These are phyloP conservation scores for Rhinophrynus dorsalis DNA, from an alignment of 2,797 vertebrate genomes.

Conservation along the genomic window DNA sequence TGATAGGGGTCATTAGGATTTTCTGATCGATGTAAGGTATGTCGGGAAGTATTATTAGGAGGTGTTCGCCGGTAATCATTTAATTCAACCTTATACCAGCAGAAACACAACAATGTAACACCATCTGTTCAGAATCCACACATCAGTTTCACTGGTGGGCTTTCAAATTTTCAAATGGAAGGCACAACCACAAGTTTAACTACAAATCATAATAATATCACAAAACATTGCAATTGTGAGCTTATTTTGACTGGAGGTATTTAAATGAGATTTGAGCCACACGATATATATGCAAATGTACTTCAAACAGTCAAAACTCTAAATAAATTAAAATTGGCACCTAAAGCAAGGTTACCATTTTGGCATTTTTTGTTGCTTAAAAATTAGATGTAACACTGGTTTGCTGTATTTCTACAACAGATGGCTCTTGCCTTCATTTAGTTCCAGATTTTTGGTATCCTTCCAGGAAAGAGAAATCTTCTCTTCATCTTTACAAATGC, in stretches of 20 bases:
- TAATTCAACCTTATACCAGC: not conserved
- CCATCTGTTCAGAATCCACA: slow-evolving; percentile 5
- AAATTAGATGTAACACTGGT: slow-evolving; percentile 52
- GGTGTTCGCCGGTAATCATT: too few relatives aligned
- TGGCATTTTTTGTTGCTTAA: slow-evolving; percentile 53
- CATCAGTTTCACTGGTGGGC: not conserved
- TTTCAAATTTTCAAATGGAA: not conserved
- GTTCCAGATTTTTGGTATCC: slow-evolving; percentile 62
- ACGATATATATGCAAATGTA: slow-evolving; percentile 42
- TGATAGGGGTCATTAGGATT: too few relatives aligned
- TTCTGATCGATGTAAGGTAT: too few relatives aligned
- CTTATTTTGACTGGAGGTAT: slow-evolving; percentile 29
- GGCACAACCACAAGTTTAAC: slow-evolving; percentile 1
- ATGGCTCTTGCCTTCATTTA: slow-evolving; percentile 65
- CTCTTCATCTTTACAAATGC: slow-evolving; percentile 64
- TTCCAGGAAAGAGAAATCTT: slow-evolving; percentile 62
- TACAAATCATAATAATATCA: slow-evolving; percentile 5
- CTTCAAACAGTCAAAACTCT: slow-evolving; percentile 33
- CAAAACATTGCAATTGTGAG: not conserved
- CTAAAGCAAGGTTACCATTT: slow-evolving; percentile 54
- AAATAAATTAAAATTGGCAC: slow-evolving; percentile 49
- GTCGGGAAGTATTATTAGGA: too few relatives aligned
- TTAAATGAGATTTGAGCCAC: slow-evolving; percentile 34
- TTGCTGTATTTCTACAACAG: slow-evolving; percentile 57
- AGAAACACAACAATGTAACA: not conserved